Evolutionary conservation across 2,113 vertebrate species (phyloP).

Genomic region (Scartelaos histophorus): DNA sequence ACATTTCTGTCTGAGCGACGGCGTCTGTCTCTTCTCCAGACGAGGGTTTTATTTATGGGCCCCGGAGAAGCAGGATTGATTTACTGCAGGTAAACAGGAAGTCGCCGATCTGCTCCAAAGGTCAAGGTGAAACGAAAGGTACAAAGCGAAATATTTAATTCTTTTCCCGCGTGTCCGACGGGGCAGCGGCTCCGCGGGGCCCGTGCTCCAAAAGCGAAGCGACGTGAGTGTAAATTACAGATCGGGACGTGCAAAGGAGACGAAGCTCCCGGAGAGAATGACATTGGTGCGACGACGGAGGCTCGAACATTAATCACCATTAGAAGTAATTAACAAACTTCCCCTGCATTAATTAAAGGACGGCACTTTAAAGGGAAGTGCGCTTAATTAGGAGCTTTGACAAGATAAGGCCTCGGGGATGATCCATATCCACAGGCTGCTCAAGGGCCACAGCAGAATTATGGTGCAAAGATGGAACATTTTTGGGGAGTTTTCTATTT

Average conservation of each 20-base stretch:
- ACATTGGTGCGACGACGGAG: conserved; percentile 45
- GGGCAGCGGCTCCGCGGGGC: too few relatives aligned
- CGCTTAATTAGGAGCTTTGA: conserved; percentile 78
- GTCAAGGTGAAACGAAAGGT: conserved; percentile 62
- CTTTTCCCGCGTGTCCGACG: too few relatives aligned
- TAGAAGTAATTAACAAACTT: conserved; percentile 77
- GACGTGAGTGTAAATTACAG: neutral
- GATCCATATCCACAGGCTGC: conserved; percentile 77
- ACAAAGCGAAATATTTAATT: conserved; percentile 30
- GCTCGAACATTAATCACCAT: conserved; percentile 73
- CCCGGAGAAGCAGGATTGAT: conserved; percentile 56
- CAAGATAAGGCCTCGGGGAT: conserved; percentile 78
- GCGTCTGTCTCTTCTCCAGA: conserved; percentile 37
- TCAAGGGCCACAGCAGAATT: conserved; percentile 59
- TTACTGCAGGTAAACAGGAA: conserved; percentile 58
- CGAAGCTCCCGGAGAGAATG: conserved; percentile 35
- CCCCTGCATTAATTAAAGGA: conserved; percentile 69
- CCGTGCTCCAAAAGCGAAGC: conserved; percentile 30
- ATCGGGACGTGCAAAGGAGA: neutral
- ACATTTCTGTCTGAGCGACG: conserved; percentile 15
- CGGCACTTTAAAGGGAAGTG: conserved; percentile 70
- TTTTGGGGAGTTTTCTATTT: conserved; percentile 47
- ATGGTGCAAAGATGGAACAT: conserved; percentile 69
- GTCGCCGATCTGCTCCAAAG: conserved; percentile 39
- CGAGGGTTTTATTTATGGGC: conserved; percentile 55